Percentiles rank a stretch among this genome's conserved stretches.
These are phyloP conservation scores for Lophotis ruficrista DNA, from an alignment of 2,113 vertebrate species.

Conservation along the genomic window DNA sequence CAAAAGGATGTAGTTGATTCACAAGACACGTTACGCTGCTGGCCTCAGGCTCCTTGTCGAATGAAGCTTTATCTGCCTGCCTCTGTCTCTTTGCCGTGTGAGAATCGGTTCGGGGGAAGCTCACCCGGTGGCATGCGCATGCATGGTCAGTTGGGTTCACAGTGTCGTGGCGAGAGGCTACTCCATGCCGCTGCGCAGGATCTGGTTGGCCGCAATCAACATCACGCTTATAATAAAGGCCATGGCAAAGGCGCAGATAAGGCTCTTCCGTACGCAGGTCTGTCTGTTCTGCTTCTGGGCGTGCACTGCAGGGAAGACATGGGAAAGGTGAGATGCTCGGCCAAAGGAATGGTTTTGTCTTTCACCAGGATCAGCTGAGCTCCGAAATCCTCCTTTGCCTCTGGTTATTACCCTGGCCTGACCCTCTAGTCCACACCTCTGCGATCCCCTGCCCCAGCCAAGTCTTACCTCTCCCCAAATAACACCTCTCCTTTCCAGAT, in stretches of 20 bases:
- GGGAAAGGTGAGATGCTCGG: not conserved
- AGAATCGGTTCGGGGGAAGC: conserved; percentile 72
- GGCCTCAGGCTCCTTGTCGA: conserved; percentile 75
- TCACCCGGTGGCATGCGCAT: conserved; percentile 87
- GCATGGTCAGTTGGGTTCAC: conserved; percentile 81
- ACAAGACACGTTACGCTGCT: conserved; percentile 74
- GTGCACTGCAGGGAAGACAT: conserved; percentile 81
- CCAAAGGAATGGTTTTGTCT: fast-evolving
- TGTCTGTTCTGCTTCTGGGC: conserved; percentile 97
- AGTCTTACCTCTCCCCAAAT: not conserved
- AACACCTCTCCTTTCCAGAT: not conserved
- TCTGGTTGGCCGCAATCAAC: conserved; percentile 99
- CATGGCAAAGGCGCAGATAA: conserved; percentile 99
- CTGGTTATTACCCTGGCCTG: not conserved
- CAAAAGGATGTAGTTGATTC: conserved; percentile 83
- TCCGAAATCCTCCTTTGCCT: not conserved
- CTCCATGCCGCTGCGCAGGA: conserved; percentile 99
- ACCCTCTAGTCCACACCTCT: not conserved
- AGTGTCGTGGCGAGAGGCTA: conserved; percentile 78
- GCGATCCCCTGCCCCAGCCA: fast-evolving
- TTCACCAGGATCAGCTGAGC: not conserved
- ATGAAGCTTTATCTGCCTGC: not conserved
- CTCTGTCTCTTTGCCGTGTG: conserved; percentile 44
- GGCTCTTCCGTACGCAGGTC: conserved; percentile 98
- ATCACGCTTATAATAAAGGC: conserved; percentile 99